phyloP scores from a whole-genome alignment of 2,888 invertebrate species.

The Eulithis testata region DNA sequence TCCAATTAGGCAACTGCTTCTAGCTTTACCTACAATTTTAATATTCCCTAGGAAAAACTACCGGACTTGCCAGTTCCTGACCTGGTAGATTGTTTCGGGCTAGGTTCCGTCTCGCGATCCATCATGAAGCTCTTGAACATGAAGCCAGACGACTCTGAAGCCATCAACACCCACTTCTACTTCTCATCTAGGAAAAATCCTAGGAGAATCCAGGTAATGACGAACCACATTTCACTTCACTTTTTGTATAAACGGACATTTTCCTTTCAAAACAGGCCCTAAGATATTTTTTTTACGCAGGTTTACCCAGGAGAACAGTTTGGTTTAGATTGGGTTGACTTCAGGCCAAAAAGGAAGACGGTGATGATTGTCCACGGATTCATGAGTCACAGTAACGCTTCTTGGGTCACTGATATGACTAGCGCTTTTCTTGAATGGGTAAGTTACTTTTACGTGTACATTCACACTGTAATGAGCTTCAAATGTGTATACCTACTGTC shows the following conservation, averaged over 20 bases:
- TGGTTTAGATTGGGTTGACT: constrained; percentile 85
- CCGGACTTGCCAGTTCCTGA: constrained; percentile 50
- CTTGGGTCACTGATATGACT: constrained; percentile 86
- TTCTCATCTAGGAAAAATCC: constrained; percentile 72
- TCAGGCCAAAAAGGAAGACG: constrained; percentile 78
- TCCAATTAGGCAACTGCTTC: too few species aligned
- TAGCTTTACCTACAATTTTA: too few species aligned
- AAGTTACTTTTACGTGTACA: constrained; percentile 30
- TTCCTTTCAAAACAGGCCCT: too few species aligned
- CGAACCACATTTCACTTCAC: neutral
- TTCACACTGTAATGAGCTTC: too few species aligned
- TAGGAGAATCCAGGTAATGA: constrained; percentile 68
- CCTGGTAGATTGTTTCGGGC: constrained; percentile 80
- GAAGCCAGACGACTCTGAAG: constrained; percentile 67
- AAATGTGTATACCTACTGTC: too few species aligned
- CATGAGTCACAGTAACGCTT: constrained; percentile 83
- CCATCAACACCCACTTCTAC: constrained; percentile 79
- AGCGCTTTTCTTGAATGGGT: constrained; percentile 84
- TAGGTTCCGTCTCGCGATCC: constrained; percentile 67
- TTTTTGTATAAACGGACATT: too few species aligned
- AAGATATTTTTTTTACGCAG: constrained; percentile 43
- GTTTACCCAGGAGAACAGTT: constrained; percentile 76
- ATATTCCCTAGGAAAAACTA: neutral
- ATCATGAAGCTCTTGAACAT: constrained; percentile 75
- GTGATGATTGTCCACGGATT: constrained; percentile 87